Conservation (phyloP, 2,888 invertebrate species). For the Psylliodes chrysocephalus region DNA sequence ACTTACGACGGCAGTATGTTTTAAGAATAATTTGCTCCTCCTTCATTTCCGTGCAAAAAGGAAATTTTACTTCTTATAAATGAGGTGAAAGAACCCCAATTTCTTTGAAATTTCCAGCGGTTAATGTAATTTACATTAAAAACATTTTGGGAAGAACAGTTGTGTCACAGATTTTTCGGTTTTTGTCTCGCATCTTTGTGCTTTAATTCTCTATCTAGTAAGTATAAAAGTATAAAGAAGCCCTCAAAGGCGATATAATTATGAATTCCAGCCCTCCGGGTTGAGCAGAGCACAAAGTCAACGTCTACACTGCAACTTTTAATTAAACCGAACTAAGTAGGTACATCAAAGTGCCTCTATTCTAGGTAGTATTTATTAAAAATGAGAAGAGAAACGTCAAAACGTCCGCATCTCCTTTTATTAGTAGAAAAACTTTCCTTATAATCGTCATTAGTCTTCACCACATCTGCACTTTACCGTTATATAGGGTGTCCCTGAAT, state of each 20-base stretch:
- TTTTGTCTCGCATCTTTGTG: background rate
- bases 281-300: conserved; percentile 59
- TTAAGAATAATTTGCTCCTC: too few species aligned
- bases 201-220: conserved; percentile 43
- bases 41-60: too few species aligned
- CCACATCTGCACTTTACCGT: too few species aligned
- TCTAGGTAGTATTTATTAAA: conserved; percentile 59
- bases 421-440: conserved; percentile 2
- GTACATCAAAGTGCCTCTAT: conserved; percentile 61
- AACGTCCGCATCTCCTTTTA: conserved; percentile 20
- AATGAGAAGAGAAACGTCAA: conserved; percentile 55
- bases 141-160: background rate
- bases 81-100: too few species aligned
- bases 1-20: too few species aligned
- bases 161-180: conserved; percentile 1
- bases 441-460: conserved; percentile 7
- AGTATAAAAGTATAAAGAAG: conserved; percentile 52
- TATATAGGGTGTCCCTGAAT: too few species aligned
- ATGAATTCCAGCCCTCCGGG: conserved; percentile 61
- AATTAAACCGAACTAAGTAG: conserved; percentile 63
- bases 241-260: conserved; percentile 61
- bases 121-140: too few species aligned
- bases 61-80: too few species aligned
- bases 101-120: too few species aligned
- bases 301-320: conserved; percentile 61